A percentile compares a stretch with the other conserved stretches of the same genome.
Conservation (phyloP, 2,113 vertebrate genomes). For the Phrynosoma blainvillii region DNA sequence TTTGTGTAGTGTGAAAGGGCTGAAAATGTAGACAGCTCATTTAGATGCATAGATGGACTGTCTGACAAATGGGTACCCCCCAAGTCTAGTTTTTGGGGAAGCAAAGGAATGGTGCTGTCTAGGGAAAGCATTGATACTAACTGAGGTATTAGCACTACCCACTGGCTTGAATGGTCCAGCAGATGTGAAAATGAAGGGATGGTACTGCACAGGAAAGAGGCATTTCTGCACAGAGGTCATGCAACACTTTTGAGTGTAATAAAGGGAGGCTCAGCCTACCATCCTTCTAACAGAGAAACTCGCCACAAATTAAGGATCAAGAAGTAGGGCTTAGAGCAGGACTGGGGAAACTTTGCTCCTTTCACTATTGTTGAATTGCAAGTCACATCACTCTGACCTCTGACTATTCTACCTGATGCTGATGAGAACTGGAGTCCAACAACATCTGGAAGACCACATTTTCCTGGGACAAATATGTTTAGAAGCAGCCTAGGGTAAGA, state of each 20-base stretch:
- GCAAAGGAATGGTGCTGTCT: not conserved
- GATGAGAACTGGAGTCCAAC: not conserved
- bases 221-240: not conserved
- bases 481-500: not conserved
- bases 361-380: not conserved
- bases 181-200: not conserved
- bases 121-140: not conserved
- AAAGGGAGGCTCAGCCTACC: not conserved
- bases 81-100: not conserved
- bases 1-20: too few species aligned
- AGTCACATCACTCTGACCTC: not conserved
- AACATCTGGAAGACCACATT: not conserved
- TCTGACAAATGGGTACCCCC: not conserved
- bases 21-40: not conserved
- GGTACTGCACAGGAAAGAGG: not conserved
- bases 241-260: too few species aligned
- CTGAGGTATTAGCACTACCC: not conserved
- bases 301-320: not conserved
- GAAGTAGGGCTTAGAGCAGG: not conserved
- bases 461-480: not conserved
- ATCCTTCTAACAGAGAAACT: not conserved
- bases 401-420: not conserved
- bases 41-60: not conserved
- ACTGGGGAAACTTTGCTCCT: not conserved
- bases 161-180: not conserved